These are phyloP conservation scores for Hestina assimilis DNA, from an alignment of 1,140 invertebrate genomes.

Conservation along the genomic window DNA sequence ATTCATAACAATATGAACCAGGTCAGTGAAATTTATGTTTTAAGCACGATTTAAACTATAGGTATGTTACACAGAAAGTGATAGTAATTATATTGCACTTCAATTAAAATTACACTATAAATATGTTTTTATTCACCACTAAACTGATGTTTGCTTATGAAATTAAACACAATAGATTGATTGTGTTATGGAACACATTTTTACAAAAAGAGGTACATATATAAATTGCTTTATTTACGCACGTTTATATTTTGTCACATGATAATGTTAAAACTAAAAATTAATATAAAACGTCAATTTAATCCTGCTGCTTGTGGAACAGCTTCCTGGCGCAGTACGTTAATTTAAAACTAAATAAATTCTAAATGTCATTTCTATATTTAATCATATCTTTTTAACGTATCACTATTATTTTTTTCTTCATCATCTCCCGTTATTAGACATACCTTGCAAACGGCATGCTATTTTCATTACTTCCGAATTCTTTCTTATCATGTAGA, in stretches of 20 bases:
- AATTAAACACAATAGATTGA: too few relatives aligned
- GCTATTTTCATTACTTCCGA: slow-evolving; percentile 5
- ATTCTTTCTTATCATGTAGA: not conserved
- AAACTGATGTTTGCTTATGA: too few relatives aligned
- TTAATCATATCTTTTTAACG: slow-evolving; percentile 7
- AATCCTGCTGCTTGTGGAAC: slow-evolving; percentile 51
- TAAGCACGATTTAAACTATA: not conserved
- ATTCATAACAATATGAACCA: slow-evolving; percentile 83
- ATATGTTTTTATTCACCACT: too few relatives aligned
- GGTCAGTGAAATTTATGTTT: slow-evolving; percentile 68
- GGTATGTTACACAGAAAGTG: not conserved
- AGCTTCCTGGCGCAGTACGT: slow-evolving; percentile 67
- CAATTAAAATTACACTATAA: not conserved
- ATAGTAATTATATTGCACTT: not conserved
- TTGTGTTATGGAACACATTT: not conserved
- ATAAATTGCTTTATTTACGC: too few relatives aligned
- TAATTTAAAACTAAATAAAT: slow-evolving; percentile 30
- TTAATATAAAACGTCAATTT: slow-evolving; percentile 2
- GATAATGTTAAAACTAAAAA: not conserved
- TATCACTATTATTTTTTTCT: not conserved
- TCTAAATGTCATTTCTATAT: slow-evolving; percentile 24
- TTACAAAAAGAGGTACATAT: not conserved
- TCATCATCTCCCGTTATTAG: not conserved
- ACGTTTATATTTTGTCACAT: too few relatives aligned
- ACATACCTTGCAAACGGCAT: not conserved